phyloP scores from a whole-genome alignment of 2,797 vertebrate species.

The Lerista edwardsae region DNA sequence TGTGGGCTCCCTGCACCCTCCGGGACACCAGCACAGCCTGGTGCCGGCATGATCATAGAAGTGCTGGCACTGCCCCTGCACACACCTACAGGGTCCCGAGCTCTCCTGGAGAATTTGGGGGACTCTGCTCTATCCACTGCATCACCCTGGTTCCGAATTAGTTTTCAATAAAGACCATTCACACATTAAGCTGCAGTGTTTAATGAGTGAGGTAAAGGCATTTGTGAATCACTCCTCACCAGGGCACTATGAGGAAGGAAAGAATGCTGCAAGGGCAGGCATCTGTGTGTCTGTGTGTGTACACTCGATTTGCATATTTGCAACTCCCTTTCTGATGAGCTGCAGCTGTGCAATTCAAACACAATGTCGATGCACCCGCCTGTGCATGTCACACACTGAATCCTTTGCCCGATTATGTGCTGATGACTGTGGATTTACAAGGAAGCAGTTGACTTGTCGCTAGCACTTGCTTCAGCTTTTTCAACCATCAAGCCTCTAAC shows the following conservation, averaged over 20 bases:
- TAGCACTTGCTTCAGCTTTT: slow-evolving; percentile 6
- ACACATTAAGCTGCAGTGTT: background rate
- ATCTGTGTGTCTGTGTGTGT: background rate
- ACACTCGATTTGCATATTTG: background rate
- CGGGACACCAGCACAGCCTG: too few species aligned
- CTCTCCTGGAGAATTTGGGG: too few species aligned
- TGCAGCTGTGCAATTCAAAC: slow-evolving; percentile 3
- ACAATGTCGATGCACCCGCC: background rate
- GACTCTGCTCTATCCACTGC: too few species aligned
- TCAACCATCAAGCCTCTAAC: background rate
- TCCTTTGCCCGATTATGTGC: background rate
- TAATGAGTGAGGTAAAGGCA: background rate
- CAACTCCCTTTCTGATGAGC: background rate
- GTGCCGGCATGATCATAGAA: too few species aligned
- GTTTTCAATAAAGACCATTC: background rate
- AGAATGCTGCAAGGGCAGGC: background rate
- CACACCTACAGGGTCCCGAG: too few species aligned
- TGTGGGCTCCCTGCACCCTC: too few species aligned
- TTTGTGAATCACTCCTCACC: background rate
- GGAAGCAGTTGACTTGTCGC: background rate
- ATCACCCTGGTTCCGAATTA: background rate
- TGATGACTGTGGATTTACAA: slow-evolving; percentile 1
- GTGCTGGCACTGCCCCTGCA: too few species aligned
- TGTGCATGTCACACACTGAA: background rate
- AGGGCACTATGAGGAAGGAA: background rate